phyloP scores from a whole-genome alignment of 1,140 invertebrate species.

The Heliconius congener region DNA sequence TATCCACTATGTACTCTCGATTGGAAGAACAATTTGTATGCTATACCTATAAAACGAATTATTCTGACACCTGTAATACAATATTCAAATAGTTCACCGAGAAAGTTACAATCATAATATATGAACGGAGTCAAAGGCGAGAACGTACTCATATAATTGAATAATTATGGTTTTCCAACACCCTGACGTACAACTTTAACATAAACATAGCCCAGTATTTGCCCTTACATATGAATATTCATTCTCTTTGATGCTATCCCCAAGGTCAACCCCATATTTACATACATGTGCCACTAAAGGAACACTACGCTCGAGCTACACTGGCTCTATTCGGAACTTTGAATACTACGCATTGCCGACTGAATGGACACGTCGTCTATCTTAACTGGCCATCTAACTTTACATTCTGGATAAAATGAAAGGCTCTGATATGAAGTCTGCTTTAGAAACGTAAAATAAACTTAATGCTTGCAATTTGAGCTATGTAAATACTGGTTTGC shows the following conservation, averaged over 20 bases:
- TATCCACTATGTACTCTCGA: too few relatives aligned
- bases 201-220: slow-evolving; percentile 8
- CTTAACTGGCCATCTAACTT: slow-evolving; percentile 28
- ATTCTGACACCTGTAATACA: neutral
- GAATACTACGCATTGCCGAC: slow-evolving; percentile 25
- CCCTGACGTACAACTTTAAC: neutral
- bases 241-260: slow-evolving; percentile 20
- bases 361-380: slow-evolving; percentile 23
- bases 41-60: neutral
- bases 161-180: neutral
- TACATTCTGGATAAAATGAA: neutral
- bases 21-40: too few relatives aligned
- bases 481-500: neutral
- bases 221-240: slow-evolving; percentile 21
- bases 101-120: neutral
- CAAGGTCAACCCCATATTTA: slow-evolving; percentile 25
- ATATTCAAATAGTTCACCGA: neutral
- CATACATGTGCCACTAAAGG: slow-evolving; percentile 17
- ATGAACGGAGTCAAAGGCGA: slow-evolving; percentile 1
- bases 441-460: slow-evolving; percentile 1
- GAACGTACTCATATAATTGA: neutral
- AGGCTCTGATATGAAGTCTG: neutral
- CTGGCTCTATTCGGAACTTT: slow-evolving; percentile 8
- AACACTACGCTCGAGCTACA: neutral
- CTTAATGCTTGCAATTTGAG: slow-evolving; percentile 6